Evolutionary conservation across 2,797 vertebrate genomes (phyloP), one percentile per base, ranked within the genome.

Genomic region (Pseudochirops cupreus): DNA sequence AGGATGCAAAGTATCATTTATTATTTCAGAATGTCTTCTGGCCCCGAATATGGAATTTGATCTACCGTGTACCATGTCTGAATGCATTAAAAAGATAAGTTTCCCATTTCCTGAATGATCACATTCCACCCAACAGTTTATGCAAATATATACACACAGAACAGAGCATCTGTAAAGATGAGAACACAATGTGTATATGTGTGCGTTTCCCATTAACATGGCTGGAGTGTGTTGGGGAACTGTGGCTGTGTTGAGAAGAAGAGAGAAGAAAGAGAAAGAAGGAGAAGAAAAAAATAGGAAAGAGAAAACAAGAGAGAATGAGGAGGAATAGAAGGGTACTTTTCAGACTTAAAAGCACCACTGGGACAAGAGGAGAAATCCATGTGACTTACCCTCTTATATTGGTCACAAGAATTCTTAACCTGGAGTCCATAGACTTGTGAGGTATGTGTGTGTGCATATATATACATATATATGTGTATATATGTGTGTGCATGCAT

Each of bases 21-120:
- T 82, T 39, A 82, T 93, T 90, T 90, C 56, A 94, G 74, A 58
- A 95, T 46, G 33, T 11, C 62, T 92, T 93, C 93, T 18, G 57
- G 67, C 52, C 50, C 59, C 13, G 29, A 91, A 67, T 94, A 13
- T 53, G 33, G 91, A 57, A 18, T 91, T 58, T 89, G n/a, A 26
- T 58, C 13, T 33, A 53, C 57, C 54, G 7, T 67, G 21, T 91
- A 29, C 52, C 54, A 56, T 52, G 21, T 10, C 2, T 10, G 93
- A 92, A 92, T 29, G 92, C 31, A 91, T n/a, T 7, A 46, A n/a
- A 39, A 74, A 10, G 90, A 54, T 54, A 46, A 62, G 46, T 46
- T 39, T 21, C 31, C 29, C 58, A 18, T 54, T 87, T 93, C 50
- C 39, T 91, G 28, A 33, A 11, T 90, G 91, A 54, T 94, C 56